Evolutionary conservation across 2,113 vertebrate species (phyloP), one percentile per base, ranked within the genome.

Genomic region (Scomber japonicus): DNA sequence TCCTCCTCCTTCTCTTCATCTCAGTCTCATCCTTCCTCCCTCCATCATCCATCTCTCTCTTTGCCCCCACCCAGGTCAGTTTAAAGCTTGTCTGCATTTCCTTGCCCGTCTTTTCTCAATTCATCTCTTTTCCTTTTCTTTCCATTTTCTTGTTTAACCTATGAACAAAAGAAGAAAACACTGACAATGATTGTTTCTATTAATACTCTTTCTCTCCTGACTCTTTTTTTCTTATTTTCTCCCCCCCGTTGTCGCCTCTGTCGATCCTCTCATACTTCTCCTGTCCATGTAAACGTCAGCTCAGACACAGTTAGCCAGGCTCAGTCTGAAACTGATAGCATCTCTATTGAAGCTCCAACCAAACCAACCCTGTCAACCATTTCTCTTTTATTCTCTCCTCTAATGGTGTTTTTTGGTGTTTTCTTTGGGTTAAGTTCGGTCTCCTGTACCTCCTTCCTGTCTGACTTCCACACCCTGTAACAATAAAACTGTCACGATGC

Each of bases 401-500:
- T 92, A 88, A 90, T 90, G 80, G 75, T 3, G 17, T 1, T 55
- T 76, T 51, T 31, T 59, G 31, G 40, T 90, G 85, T 88, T 88
- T 87, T 87, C 86, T 85, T 88, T 84, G 75, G 82, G 17, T 75
- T 78, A 63, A 85, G 82, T 89, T 87, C 82, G 68, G 86, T 80
- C 84, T 90, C 64, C 78, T 88, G 88, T 88, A 87, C 72, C 74
- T 81, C 88, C 82, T 66, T 87, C 79, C 85, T 84, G 81, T 89
- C 80, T 86, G 61, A 87, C 80, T 60, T 86, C 85, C 77, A 83
- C 86, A 86, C 82, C 81, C 76, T 81, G 81, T 70, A 71, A n/a
- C 91, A 76, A 90, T 93, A 91, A 93, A 93, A 88, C 88, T 93
- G 91, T 93, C 91, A 93, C 60, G 85, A 82, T 68, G 87, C 71